Base-by-base conservation (phyloP, 2,888 invertebrate genomes). In the Ryuthela nishihirai region DNA sequence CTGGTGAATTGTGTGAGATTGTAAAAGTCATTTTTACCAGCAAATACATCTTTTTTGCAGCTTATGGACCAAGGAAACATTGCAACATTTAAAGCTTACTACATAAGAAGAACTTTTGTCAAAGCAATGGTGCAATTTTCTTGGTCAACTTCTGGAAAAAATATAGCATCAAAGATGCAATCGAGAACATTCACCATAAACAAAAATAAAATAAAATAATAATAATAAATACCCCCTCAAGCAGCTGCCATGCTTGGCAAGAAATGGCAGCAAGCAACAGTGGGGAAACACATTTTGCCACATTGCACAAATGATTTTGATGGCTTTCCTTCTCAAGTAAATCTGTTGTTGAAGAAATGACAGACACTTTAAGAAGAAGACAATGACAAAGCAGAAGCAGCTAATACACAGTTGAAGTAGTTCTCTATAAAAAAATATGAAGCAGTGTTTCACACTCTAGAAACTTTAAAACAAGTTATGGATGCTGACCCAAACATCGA, bases 41-140 rank as follows among this genome's bases (percentile, higher is more conserved):
- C 45, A 17, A 55, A 56, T 32, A n/a, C 48, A 2, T 20, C 54
- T 23, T 12, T 43, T 7, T 17, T 62, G 9, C 59, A 64, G 38
- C 55, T 61, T 6, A 50, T 64, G 44, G 47, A 56, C 36, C 50
- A 58, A 42, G 55, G 43, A 1, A 42, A 56, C 3, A 62, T 65
- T 26, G 39, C 58, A 3, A 44, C 34, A n/a, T n/a, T n/a, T n/a
- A n/a, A n/a, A n/a, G n/a, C n/a, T n/a, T n/a, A n/a, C n/a, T n/a
- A n/a, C n/a, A n/a, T n/a, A n/a, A 3, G 62, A 54, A 42, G 66
- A 34, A n/a, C n/a, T n/a, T n/a, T n/a, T n/a, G n/a, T n/a, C n/a
- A n/a, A 6, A 17, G 34, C 4, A 17, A 34, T 9, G 17, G 17
- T 34, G 5, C 9, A 2, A 34, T 34, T 7, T 15, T 17, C 34